Evolutionary conservation across 2,797 vertebrate genomes (phyloP), one percentile per base, ranked within the genome.

Genomic region (Erpetoichthys calabaricus): DNA sequence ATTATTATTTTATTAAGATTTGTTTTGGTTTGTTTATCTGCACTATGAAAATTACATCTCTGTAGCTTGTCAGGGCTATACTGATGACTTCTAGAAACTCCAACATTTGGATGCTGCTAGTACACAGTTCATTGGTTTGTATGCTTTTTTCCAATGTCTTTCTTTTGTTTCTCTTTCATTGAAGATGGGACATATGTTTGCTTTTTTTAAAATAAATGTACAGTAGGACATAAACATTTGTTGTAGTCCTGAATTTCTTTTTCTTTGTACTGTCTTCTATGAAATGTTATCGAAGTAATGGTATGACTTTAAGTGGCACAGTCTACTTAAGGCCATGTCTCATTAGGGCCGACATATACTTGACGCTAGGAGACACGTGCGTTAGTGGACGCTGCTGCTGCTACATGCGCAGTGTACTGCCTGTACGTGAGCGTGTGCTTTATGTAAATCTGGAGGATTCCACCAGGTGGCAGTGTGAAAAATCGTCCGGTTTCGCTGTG

Each of bases 61-160:
- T 81, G 68, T 84, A 81, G 74, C 81, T 87, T 82, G 75, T 77
- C 82, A 74, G 72, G 74, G 80, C 74, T 70, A 78, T 81, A 73
- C 68, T 61, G 72, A 74, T 71, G 71, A 82, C 77, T 80, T 62
- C 81, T 77, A 84, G 84, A 78, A 66, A 83, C 76, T 89, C 83
- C 86, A 90, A 90, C 83, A 82, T 85, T 89, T 85, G 85, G 87
- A 90, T 89, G 91, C 93, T 96, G 91, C 90, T 93, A 90, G 86
- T 82, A 82, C 74, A 88, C 79, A 79, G 77, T 77, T 80, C 76
- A 81, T 88, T 88, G 86, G 86, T 91, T 89, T 91, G 86, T 91
- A 87, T 81, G 88, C 90, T 93, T 92, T 91, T 25, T 25, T 83
- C 84, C 77, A 80, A 76, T 73, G 72, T 80, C 65, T 78, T 77